Base-by-base conservation (phyloP, 1,140 invertebrate species). In the Nymphalis io region DNA sequence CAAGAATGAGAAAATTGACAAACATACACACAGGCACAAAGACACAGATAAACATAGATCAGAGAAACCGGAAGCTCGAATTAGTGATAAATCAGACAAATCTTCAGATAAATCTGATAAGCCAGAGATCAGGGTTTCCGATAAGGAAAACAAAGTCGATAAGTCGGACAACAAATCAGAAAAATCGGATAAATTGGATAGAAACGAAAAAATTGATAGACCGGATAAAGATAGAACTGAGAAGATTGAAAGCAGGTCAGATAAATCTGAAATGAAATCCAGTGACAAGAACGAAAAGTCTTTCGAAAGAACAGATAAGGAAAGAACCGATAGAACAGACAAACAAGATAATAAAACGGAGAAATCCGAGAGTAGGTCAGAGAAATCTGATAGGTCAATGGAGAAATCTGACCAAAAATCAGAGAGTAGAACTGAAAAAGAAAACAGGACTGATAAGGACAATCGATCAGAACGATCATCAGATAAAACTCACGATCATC, bases 401-500 rank as follows among this genome's bases (percentile, higher is more conserved):
- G 73, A 75, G 11, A 78, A 74, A 63, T 60, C 72, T 6, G 46
- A 51, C 20, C 71, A 76, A 3, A 75, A 74, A 60, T 44, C 68
- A 11, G 73, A 65, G 20, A 71, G 68, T 51, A 70, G 58, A 60
- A 71, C 57, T 71, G 61, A 73, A 20, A 74, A 59, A 23, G 72
- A 61, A 33, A 68, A 68, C 15, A 20, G n/a, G 13, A 66, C 62
- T 40, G 69, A 65, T 13, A 71, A 65, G 55, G 62, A 69, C 0
- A 62, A 42, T 27, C 69, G 73, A 51, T 64, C 68, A 8, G 75
- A 79, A 8, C 53, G 71, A 12, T 75, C 78, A 12, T 75, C 78
- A 8, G 81, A 86, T 1, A 87, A 82, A 48, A 69, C 69, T 3
- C 80, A 86, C 10, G 85, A 88, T 10, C 82, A 87, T 38, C 83